phyloP scores from a whole-genome alignment of 1,140 invertebrate species.

The Drosophila insularis region DNA sequence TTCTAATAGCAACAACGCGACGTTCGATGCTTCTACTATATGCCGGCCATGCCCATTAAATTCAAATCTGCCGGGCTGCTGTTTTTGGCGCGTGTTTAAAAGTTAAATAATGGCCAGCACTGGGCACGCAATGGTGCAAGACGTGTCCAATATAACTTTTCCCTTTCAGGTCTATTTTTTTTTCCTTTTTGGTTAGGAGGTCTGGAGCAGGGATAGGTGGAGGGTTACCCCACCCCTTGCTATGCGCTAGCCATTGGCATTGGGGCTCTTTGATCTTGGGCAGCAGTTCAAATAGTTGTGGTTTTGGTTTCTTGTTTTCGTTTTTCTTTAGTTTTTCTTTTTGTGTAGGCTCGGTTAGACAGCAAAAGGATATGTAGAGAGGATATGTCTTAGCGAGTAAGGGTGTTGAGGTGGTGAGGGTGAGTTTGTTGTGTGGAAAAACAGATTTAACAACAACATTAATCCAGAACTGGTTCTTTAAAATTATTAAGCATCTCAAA shows the following conservation, averaged over 20 bases:
- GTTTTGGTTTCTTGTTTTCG: conserved; percentile 23
- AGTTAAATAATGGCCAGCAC: conserved; percentile 74
- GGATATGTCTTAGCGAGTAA: conserved; percentile 32
- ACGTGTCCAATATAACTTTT: conserved; percentile 80
- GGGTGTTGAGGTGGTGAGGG: conserved; percentile 17
- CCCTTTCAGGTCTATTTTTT: conserved; percentile 28
- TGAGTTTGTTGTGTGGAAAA: conserved; percentile 19
- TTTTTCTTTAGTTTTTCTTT: conserved; percentile 9
- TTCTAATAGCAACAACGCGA: conserved; percentile 52
- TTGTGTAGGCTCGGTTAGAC: conserved; percentile 44
- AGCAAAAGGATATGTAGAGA: conserved; percentile 54
- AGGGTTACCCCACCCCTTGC: not conserved
- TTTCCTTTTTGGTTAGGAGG: not conserved
- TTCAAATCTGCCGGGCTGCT: conserved; percentile 70
- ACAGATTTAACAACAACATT: conserved; percentile 62
- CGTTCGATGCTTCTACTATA: not conserved
- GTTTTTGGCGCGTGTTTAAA: conserved; percentile 74
- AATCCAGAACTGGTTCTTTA: conserved; percentile 32
- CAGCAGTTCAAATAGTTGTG: conserved; percentile 76
- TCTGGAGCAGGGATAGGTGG: not conserved
- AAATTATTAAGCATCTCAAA: conserved; percentile 20
- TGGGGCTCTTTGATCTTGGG: conserved; percentile 64
- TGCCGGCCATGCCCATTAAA: conserved; percentile 64
- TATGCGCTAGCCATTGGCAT: conserved; percentile 24
- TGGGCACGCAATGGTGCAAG: conserved; percentile 72